Evolutionary conservation across 1,140 invertebrate genomes (phyloP).

Genomic region (Hetaerina americana): DNA sequence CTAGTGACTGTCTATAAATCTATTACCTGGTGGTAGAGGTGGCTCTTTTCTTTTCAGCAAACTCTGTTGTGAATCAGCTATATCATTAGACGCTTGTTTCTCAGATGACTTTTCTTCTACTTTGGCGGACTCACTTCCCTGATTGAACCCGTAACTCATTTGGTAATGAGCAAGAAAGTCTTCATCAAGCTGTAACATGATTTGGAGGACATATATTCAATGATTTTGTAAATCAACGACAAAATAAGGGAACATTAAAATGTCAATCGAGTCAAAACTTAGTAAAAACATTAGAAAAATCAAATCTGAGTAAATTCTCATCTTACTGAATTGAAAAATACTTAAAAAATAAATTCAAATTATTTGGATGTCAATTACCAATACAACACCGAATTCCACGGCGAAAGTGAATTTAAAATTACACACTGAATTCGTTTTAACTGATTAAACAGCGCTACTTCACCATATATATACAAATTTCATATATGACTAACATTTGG

Average conservation of each 20-base stretch:
- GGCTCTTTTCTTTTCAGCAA: not conserved
- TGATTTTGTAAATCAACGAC: not conserved
- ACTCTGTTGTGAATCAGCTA: conserved; percentile 13
- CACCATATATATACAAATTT: too few species aligned
- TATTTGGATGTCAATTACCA: too few species aligned
- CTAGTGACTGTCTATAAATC: conserved; percentile 11
- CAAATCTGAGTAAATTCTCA: conserved; percentile 5
- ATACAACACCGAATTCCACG: too few species aligned
- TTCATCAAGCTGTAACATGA: conserved; percentile 66
- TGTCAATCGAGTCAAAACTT: not conserved
- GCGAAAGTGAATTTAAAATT: too few species aligned
- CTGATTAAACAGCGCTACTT: too few species aligned
- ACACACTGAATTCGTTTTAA: too few species aligned
- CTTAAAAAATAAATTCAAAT: too few species aligned
- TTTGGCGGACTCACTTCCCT: conserved; percentile 24
- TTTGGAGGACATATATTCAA: conserved; percentile 6
- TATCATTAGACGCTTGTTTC: conserved; percentile 14
- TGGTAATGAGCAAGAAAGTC: conserved; percentile 94
- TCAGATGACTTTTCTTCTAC: conserved; percentile 16
- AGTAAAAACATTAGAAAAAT: not conserved
- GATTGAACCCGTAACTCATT: conserved; percentile 82
- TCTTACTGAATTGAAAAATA: conserved; percentile 4
- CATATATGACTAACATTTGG: too few species aligned
- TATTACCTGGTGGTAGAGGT: conserved; percentile 8
- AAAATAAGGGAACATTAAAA: conserved; percentile 3